Conservation (phyloP, 2,797 vertebrate species). For the Oreonectes daqikongensis region DNA sequence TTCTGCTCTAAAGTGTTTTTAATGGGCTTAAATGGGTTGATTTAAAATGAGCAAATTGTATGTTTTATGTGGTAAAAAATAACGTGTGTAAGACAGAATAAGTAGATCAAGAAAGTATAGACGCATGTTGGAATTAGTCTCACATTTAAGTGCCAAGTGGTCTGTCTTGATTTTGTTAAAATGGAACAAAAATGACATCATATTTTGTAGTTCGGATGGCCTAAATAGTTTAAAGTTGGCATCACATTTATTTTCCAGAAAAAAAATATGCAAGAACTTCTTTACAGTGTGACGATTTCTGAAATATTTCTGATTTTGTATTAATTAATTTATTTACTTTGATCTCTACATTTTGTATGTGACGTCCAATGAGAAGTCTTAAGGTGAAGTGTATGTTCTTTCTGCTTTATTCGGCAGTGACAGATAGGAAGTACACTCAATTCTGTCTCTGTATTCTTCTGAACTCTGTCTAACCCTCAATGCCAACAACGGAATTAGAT, state of each 20-base stretch:
- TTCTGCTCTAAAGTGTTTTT: constrained; percentile 52
- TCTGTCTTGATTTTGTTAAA: constrained; percentile 5
- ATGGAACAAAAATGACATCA: constrained; percentile 27
- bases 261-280: not conserved
- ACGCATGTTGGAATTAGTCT: constrained; percentile 17
- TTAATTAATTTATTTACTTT: not conserved
- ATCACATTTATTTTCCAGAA: constrained; percentile 22
- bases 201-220: constrained; percentile 15
- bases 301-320: not conserved
- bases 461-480: constrained; percentile 87
- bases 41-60: constrained; percentile 53
- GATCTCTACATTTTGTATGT: constrained; percentile 22
- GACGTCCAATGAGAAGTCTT: not conserved
- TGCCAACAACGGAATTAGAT: constrained; percentile 86
- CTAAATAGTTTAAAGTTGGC: constrained; percentile 1
- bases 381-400: constrained; percentile 43
- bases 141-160: not conserved
- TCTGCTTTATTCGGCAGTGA: constrained; percentile 63
- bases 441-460: constrained; percentile 75
- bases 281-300: not conserved
- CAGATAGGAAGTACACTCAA: constrained; percentile 60
- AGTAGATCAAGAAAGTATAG: not conserved
- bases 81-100: constrained; percentile 15
- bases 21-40: constrained; percentile 50
- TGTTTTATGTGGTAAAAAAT: constrained; percentile 12